Conservation (phyloP, 64 coral and sea anemone genomes). For the Actinia tenebrosa region DNA sequence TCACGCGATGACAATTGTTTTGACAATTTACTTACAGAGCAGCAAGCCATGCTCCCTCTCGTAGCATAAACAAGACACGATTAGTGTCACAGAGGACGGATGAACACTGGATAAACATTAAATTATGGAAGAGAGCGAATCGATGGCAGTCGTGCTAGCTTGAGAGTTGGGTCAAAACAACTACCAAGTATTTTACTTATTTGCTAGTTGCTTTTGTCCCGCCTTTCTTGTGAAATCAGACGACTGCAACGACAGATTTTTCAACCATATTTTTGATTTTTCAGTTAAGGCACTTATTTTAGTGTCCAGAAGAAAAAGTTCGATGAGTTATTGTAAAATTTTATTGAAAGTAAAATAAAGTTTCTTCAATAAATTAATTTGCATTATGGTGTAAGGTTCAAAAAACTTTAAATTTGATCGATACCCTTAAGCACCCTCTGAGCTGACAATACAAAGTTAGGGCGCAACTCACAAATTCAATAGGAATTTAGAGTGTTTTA, state of each 20-base stretch:
- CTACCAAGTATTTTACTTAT: not conserved
- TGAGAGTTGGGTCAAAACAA: slow-evolving; percentile 9
- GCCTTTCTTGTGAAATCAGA: not conserved
- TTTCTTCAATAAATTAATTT: too few species aligned
- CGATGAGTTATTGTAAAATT: not conserved
- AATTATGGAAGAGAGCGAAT: too few species aligned
- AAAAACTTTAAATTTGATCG: too few species aligned
- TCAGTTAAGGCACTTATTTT: not conserved
- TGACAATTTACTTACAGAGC: not conserved
- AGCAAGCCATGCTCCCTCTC: not conserved
- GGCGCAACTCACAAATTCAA: too few species aligned
- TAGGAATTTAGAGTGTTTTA: too few species aligned
- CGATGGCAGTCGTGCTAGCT: not conserved
- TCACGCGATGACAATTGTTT: not conserved
- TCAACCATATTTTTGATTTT: not conserved
- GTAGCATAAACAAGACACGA: too few species aligned
- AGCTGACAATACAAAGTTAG: too few species aligned
- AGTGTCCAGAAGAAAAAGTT: too few species aligned
- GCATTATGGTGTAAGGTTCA: too few species aligned
- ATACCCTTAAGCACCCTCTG: too few species aligned
- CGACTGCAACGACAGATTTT: not conserved
- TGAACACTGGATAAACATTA: too few species aligned
- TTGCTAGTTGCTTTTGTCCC: slow-evolving; percentile 19
- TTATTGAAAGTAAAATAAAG: not conserved
- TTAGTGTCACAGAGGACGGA: too few species aligned